phyloP scores from a whole-genome alignment of 2,113 vertebrate genomes.

The Recurvirostra avosetta region DNA sequence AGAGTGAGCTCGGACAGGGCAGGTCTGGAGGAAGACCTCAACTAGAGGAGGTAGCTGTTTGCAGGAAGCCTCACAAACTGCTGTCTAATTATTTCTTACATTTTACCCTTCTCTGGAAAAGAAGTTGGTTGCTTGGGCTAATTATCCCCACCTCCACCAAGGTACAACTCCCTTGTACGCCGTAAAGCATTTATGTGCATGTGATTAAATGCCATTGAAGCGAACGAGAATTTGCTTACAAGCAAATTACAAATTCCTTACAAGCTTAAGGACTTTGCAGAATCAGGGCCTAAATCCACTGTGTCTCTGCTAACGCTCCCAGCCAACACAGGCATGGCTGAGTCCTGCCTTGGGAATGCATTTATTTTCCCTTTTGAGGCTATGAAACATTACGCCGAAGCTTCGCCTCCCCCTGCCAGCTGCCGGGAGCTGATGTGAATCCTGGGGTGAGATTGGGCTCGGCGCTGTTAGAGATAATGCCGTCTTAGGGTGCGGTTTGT shows the following conservation, averaged over 20 bases:
- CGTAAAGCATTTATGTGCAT: background rate
- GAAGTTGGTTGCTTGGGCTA: background rate
- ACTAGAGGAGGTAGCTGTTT: background rate
- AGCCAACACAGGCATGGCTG: background rate
- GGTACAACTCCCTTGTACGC: background rate
- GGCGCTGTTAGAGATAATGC: background rate
- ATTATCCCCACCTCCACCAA: background rate
- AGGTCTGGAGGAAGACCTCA: background rate
- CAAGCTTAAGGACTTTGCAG: constrained; percentile 53
- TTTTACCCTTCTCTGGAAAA: background rate
- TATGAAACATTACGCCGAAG: background rate
- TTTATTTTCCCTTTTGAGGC: constrained; percentile 33
- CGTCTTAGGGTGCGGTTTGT: background rate
- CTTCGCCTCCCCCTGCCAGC: background rate
- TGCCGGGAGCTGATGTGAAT: background rate
- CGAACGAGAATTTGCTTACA: constrained; percentile 39
- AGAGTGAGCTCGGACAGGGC: background rate
- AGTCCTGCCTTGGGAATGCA: constrained; percentile 17
- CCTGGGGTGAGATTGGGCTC: background rate
- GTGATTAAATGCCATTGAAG: constrained; percentile 37
- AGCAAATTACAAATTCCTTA: constrained; percentile 58
- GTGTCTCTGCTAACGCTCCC: background rate
- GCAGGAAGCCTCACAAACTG: background rate
- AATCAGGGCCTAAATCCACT: constrained; percentile 42
- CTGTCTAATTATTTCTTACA: background rate